Evolutionary conservation across 2,888 invertebrate genomes (phyloP).

Genomic region (Polyommatus iphigenia): DNA sequence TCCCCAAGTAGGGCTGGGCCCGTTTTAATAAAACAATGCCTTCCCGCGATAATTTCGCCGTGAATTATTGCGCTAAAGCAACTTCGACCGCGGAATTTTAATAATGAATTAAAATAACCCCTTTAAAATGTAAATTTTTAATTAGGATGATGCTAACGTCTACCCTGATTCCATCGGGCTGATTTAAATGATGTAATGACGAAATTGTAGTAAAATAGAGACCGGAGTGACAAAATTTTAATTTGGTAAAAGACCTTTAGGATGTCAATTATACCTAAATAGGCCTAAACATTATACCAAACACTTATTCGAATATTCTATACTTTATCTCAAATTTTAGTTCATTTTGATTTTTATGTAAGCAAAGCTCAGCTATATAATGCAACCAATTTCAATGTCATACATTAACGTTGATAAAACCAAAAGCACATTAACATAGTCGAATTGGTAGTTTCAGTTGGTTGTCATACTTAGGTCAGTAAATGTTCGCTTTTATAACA

Average conservation of each 20-base stretch:
- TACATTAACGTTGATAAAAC: too few species aligned
- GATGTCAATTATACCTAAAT: not conserved
- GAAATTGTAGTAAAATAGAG: not conserved
- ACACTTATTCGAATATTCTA: too few species aligned
- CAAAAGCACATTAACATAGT: too few species aligned
- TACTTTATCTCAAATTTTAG: too few species aligned
- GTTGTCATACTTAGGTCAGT: too few species aligned
- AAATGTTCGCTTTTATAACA: too few species aligned
- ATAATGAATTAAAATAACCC: conserved; percentile 76
- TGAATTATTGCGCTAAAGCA: conserved; percentile 61
- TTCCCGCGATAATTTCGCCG: conserved; percentile 52
- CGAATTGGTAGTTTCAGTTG: too few species aligned
- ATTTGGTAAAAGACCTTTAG: not conserved
- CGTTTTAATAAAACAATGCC: conserved; percentile 57
- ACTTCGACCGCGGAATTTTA: conserved; percentile 71
- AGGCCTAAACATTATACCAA: not conserved
- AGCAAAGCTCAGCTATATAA: too few species aligned
- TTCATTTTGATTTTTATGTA: too few species aligned
- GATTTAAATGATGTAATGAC: conserved; percentile 27
- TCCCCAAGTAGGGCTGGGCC: conserved; percentile 59
- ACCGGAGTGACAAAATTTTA: not conserved
- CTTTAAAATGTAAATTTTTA: conserved; percentile 78
- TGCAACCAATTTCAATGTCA: too few species aligned
- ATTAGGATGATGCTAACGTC: conserved; percentile 56
- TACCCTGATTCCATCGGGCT: conserved; percentile 35